Evolutionary conservation across 2,888 invertebrate genomes (phyloP), one percentile per base, ranked within the genome.

Genomic region (Cheilosia grossa): DNA sequence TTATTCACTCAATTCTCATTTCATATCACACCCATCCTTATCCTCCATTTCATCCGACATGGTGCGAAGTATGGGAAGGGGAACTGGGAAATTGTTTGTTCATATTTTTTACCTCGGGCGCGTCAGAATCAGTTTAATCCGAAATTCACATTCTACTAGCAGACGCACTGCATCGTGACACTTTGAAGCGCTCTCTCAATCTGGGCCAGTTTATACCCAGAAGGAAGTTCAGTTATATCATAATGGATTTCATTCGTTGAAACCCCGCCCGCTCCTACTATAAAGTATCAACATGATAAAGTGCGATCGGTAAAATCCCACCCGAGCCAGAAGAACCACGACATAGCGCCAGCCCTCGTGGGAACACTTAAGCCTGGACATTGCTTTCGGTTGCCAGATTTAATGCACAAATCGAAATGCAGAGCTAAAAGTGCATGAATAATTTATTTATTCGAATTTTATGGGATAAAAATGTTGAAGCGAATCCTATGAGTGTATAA

Each of bases 401-500:
- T 67, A 66, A 80, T 74, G 59, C 85, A 72, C 81, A 81, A 37
- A 85, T 69, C 66, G 70, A 75, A 72, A 51, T 63, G 47, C 19
- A 44, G 30, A 77, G 59, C 75, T 70, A 64, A 85, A 85, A 85
- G 81, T 77, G 75, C 85, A 85, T 85, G 81, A 85, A 85, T 81
- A 72, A 85, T 81, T 81, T 81, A 85, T 85, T 58, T 81, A 72
- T 74, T 80, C 51, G 37, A 37, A 30, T 56, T 10, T 47, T 53
- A 47, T 58, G 33, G 10, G 42, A 63, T 47, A 21, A 56, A 56
- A 44, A 33, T 6, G n/a, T 44, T 33, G 15, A 13, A 40, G 13
- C 13, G 15, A n/a, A 17, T 64, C 21, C n/a, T 0, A 61, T 63
- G 54, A 44, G 54, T 54, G 15, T 49, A 30, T 13, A 56, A 42